Evolutionary conservation across 2,888 invertebrate species (phyloP).

Genomic region (Mesorhabditis spiculigera): DNA sequence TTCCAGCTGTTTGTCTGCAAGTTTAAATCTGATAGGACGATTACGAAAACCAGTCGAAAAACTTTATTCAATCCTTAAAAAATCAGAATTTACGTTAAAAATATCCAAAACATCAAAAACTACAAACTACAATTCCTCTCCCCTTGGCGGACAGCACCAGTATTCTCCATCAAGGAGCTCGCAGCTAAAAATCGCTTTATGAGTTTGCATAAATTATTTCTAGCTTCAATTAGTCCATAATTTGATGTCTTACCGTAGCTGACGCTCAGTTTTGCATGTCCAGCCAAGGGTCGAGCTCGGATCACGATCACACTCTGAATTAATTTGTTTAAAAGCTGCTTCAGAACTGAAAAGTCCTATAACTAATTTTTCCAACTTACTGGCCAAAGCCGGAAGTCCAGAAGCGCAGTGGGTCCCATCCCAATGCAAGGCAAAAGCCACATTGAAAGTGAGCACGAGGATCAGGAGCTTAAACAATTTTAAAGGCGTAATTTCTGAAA

Average conservation of each 20-base stretch:
- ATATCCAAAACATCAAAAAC: too few species aligned
- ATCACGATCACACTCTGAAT: conserved; percentile 4
- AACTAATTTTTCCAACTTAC: neutral
- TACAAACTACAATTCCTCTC: neutral
- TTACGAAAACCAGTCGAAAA: neutral
- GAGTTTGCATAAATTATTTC: neutral
- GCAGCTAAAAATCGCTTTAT: neutral
- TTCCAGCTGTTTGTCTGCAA: neutral
- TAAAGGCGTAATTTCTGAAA: too few species aligned
- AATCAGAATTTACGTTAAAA: too few species aligned
- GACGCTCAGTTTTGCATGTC: neutral
- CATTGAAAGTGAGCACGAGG: too few species aligned
- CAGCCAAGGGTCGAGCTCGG: neutral
- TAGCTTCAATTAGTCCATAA: too few species aligned
- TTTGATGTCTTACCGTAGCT: neutral
- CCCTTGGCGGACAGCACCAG: conserved; percentile 3
- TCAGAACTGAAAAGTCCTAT: neutral
- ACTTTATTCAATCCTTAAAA: too few species aligned
- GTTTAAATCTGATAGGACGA: neutral
- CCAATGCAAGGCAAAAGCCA: too few species aligned
- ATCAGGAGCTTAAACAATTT: too few species aligned
- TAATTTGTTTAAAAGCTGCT: neutral
- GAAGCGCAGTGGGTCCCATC: neutral
- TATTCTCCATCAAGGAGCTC: neutral
- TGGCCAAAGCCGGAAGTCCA: neutral